Evolutionary conservation across 2,888 invertebrate species (phyloP).

Genomic region (Leuctra nigra): DNA sequence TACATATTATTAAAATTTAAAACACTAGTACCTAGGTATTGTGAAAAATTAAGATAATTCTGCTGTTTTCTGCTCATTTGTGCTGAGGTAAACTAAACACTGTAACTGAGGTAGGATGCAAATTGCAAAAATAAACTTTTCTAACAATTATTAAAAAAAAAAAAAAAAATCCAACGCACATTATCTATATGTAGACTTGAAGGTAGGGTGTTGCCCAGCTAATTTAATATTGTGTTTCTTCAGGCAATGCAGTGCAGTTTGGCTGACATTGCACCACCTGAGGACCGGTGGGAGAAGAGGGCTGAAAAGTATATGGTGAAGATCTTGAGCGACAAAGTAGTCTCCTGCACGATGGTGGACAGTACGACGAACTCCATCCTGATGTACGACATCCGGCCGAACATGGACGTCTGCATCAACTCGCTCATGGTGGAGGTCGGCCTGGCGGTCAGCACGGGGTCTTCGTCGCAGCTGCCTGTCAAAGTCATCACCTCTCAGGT

Average conservation of each 20-base stretch:
- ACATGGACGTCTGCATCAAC: conserved; percentile 45
- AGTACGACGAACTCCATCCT: conserved; percentile 30
- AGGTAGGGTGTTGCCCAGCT: not conserved
- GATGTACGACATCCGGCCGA: conserved; percentile 39
- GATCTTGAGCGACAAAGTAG: not conserved
- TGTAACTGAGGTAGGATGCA: no score
- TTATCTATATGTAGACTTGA: no score
- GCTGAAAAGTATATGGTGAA: conserved; percentile 35
- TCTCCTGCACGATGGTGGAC: conserved; percentile 17
- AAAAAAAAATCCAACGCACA: no score
- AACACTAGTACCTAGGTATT: no score
- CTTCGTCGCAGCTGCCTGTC: no score
- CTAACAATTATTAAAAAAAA: no score
- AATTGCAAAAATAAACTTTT: no score
- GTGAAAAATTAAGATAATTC: no score
- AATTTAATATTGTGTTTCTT: conserved; percentile 26
- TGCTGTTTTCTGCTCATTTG: no score
- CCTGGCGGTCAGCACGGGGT: conserved; percentile 47
- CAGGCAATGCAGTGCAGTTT: conserved; percentile 42
- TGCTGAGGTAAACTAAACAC: no score
- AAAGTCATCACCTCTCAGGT: no score
- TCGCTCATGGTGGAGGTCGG: conserved; percentile 45
- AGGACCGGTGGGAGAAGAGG: conserved; percentile 39
- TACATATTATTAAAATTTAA: no score
- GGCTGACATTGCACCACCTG: conserved; percentile 43